A percentile compares a stretch with the other conserved stretches of the same genome.
These are phyloP conservation scores for Aphyosemion australe DNA, from an alignment of 2,113 vertebrate genomes.

Conservation along the genomic window DNA sequence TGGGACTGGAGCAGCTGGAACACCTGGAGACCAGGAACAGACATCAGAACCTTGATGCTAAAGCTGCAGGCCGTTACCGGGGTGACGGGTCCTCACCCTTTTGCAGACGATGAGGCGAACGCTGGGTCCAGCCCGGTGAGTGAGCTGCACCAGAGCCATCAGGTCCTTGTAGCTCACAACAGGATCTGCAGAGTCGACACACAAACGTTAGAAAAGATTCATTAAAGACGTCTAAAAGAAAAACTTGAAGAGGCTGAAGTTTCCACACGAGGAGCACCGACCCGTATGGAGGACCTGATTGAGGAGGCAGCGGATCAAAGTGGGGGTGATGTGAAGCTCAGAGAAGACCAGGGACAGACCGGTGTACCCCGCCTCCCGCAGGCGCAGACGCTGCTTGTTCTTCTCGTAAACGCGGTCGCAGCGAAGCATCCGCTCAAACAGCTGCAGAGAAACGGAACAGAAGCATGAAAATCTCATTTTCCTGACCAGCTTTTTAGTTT, in stretches of 20 bases:
- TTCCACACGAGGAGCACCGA: constrained; percentile 50
- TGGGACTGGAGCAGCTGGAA: constrained; percentile 90
- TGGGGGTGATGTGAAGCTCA: constrained; percentile 83
- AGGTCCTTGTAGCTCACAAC: constrained; percentile 93
- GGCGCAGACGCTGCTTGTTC: constrained; percentile 90
- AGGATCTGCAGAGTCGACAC: constrained; percentile 78
- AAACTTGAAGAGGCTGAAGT: background rate
- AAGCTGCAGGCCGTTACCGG: background rate
- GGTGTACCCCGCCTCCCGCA: constrained; percentile 92
- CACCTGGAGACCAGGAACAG: constrained; percentile 73
- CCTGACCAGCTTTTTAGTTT: too few relatives aligned
- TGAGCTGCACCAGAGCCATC: constrained; percentile 90
- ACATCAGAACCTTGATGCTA: too few relatives aligned
- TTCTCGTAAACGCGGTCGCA: constrained; percentile 96
- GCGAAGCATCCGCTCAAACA: constrained; percentile 93
- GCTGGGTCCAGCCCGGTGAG: constrained; percentile 84
- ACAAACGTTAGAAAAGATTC: background rate
- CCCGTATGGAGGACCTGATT: constrained; percentile 92
- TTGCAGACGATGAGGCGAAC: constrained; percentile 90
- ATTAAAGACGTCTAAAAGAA: too few relatives aligned
- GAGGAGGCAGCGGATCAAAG: constrained; percentile 88
- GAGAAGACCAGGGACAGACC: constrained; percentile 92
- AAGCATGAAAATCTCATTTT: too few relatives aligned
- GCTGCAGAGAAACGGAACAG: constrained; percentile 69
- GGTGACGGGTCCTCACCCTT: constrained; percentile 81